A percentile compares a stretch with the other conserved stretches of the same genome.
Conservation (phyloP, 2,113 vertebrate genomes). For the Psittacula cyanocephala region DNA sequence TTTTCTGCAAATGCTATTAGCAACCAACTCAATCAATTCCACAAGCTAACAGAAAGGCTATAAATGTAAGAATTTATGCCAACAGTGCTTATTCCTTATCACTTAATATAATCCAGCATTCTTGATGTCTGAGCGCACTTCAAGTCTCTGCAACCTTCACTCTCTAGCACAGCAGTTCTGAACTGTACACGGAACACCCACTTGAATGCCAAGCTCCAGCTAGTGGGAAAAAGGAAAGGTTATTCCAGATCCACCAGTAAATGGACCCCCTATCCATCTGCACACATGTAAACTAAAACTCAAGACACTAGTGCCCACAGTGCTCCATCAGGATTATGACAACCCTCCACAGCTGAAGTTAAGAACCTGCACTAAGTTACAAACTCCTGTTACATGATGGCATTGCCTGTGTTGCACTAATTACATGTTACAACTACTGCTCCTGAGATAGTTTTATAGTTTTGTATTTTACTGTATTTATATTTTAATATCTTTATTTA, state of each 20-base stretch:
- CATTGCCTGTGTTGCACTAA: background rate
- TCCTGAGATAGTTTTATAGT: background rate
- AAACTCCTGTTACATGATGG: background rate
- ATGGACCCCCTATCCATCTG: background rate
- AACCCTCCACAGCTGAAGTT: background rate
- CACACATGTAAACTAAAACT: background rate
- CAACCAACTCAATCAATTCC: background rate
- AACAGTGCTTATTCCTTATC: background rate
- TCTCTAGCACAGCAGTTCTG: background rate
- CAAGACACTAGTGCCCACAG: background rate
- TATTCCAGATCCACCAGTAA: background rate
- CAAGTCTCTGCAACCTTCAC: background rate
- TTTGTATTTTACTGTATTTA: background rate
- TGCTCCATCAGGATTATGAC: background rate
- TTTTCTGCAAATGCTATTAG: background rate
- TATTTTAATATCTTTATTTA: background rate
- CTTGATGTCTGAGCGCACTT: background rate
- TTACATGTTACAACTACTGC: background rate
- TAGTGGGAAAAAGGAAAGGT: background rate
- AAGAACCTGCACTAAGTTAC: background rate
- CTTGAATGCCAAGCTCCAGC: background rate
- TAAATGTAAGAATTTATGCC: background rate
- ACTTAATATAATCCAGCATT: background rate
- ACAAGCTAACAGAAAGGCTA: background rate
- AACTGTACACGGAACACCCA: background rate